Conservation (phyloP, 1,140 invertebrate species). For the Archegozetes longisetosus region DNA sequence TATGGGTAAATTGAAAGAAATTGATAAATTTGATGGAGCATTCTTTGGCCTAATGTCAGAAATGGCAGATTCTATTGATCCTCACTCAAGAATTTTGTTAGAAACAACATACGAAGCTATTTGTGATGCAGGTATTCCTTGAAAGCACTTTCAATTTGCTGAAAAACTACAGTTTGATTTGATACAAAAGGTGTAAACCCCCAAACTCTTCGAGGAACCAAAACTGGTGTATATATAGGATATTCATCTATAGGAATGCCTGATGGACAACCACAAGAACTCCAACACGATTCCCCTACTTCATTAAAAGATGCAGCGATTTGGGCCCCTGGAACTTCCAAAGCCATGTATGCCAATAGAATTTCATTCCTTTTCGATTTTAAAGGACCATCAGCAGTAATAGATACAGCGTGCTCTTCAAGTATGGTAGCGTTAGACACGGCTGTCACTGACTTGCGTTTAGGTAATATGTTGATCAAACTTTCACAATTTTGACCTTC, state of each 20-base stretch:
- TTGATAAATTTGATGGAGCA: constrained; percentile 65
- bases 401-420: constrained; percentile 92
- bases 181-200: constrained; percentile 24
- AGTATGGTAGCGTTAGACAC: constrained; percentile 72
- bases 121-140: constrained; percentile 59
- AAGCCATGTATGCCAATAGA: constrained; percentile 90
- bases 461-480: too few species aligned
- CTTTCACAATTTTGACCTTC: too few species aligned
- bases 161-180: background rate
- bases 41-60: constrained; percentile 83
- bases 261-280: too few species aligned
- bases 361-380: constrained; percentile 90
- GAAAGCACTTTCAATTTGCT: background rate
- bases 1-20: constrained; percentile 73
- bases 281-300: too few species aligned
- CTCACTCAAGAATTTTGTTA: constrained; percentile 72
- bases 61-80: constrained; percentile 84
- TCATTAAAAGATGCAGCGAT: too few species aligned
- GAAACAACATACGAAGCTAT: constrained; percentile 86
- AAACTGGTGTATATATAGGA: constrained; percentile 83
- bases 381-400: constrained; percentile 65
- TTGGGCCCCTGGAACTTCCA: constrained; percentile 71
- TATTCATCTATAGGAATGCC: too few species aligned
- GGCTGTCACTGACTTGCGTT: constrained; percentile 62
- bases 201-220: constrained; percentile 35